These are phyloP conservation scores for Battus philenor DNA, from an alignment of 1,140 invertebrate species.

Conservation along the genomic window DNA sequence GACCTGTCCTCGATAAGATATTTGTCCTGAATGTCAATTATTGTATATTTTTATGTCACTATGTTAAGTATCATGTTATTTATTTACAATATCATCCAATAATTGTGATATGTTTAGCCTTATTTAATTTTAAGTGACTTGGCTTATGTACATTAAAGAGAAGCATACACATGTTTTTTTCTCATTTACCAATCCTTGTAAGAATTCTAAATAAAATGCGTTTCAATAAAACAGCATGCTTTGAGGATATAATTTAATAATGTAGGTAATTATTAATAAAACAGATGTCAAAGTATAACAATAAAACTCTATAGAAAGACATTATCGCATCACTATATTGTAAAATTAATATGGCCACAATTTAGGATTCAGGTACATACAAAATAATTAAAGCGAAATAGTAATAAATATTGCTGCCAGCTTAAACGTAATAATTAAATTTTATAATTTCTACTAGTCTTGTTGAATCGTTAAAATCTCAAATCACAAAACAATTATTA, in stretches of 20 bases:
- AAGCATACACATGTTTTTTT: constrained; percentile 8
- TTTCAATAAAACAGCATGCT: constrained; percentile 11
- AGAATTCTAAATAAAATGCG: neutral
- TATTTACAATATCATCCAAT: constrained; percentile 36
- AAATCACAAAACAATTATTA: constrained; percentile 26
- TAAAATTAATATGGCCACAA: constrained; percentile 71
- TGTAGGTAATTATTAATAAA: constrained; percentile 52
- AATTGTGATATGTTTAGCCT: constrained; percentile 57
- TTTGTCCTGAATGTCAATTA: constrained; percentile 19
- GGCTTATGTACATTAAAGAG: constrained; percentile 19
- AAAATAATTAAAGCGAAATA: constrained; percentile 51
- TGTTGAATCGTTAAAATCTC: constrained; percentile 34
- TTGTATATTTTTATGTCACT: constrained; percentile 19
- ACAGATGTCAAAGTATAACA: constrained; percentile 60
- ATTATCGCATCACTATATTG: constrained; percentile 30
- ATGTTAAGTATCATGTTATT: constrained; percentile 18
- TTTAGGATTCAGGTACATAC: constrained; percentile 71
- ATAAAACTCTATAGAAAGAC: constrained; percentile 46
- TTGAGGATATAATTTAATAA: constrained; percentile 40
- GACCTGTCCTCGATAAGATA: constrained; percentile 16
- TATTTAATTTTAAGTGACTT: constrained; percentile 17
- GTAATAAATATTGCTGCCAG: constrained; percentile 56
- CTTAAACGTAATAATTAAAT: constrained; percentile 69
- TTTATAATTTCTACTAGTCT: constrained; percentile 60
- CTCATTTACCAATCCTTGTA: too few relatives aligned